Percentiles rank a stretch among this genome's conserved stretches.
Conservation (phyloP, 2,888 invertebrate genomes). For the Rotaria magnacalcarata region DNA sequence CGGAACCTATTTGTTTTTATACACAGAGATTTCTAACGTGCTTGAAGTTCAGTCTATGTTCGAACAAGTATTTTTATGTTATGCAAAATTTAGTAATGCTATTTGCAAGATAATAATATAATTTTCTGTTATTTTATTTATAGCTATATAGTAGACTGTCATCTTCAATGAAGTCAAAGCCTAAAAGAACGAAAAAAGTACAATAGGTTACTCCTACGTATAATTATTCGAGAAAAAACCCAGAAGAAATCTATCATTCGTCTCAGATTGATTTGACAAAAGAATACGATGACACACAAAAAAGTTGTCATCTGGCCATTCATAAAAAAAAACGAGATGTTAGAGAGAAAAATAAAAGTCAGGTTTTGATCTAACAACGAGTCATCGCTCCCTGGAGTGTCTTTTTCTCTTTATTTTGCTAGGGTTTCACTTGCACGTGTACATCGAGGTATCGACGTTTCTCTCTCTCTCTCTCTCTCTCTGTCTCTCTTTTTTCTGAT, state of each 20-base stretch:
- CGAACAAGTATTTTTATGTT: background rate
- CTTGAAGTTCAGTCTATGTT: background rate
- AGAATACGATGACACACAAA: background rate
- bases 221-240: background rate
- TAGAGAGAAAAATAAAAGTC: background rate
- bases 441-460: background rate
- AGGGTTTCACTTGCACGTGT: background rate
- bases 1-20: background rate
- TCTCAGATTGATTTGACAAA: too few relatives aligned
- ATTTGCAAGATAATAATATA: background rate
- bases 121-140: background rate
- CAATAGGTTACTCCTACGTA: background rate
- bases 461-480: background rate
- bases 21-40: background rate
- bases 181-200: background rate
- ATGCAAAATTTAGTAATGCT: background rate
- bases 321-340: background rate
- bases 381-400: background rate
- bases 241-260: too few relatives aligned
- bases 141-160: background rate
- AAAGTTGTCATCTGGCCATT: background rate
- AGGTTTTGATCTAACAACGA: background rate
- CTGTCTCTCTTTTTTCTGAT: background rate
- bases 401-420: background rate
- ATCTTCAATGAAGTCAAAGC: background rate